These are phyloP conservation scores for Sebastiscus tertius DNA, from an alignment of 2,797 vertebrate genomes.

Conservation along the genomic window DNA sequence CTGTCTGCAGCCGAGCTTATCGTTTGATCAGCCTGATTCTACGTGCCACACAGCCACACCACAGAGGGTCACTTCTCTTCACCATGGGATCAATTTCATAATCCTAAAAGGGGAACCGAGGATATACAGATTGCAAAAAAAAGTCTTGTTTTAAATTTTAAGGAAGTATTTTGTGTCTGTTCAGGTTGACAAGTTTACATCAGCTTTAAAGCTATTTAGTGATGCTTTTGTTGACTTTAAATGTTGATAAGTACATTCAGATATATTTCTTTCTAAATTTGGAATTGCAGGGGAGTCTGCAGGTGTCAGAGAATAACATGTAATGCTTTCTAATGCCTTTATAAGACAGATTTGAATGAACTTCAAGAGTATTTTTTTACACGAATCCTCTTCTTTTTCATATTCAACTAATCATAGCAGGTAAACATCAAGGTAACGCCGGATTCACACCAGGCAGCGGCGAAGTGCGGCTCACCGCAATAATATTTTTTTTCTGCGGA, in stretches of 20 bases:
- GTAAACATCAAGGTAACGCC: background rate
- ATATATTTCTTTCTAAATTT: background rate
- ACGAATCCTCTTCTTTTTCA: background rate
- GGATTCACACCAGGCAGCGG: too few relatives aligned
- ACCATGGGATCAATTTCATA: constrained; percentile 14
- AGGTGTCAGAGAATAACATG: too few relatives aligned
- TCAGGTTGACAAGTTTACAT: background rate
- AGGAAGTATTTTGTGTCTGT: background rate
- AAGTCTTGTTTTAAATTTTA: background rate
- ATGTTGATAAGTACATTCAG: background rate
- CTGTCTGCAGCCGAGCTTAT: constrained; percentile 40
- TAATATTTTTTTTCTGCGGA: too few relatives aligned
- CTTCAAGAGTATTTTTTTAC: background rate
- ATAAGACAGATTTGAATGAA: background rate
- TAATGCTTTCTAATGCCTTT: background rate
- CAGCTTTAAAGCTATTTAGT: background rate
- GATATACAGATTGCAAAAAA: background rate
- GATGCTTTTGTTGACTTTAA: background rate
- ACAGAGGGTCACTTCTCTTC: constrained; percentile 16
- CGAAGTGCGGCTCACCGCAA: too few relatives aligned
- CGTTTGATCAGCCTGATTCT: constrained; percentile 31
- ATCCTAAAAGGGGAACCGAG: constrained; percentile 39
- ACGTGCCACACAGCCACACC: background rate
- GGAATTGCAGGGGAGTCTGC: background rate
- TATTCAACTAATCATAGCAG: background rate